phyloP scores from a whole-genome alignment of 2,797 vertebrate species.

The Molossus molossus region DNA sequence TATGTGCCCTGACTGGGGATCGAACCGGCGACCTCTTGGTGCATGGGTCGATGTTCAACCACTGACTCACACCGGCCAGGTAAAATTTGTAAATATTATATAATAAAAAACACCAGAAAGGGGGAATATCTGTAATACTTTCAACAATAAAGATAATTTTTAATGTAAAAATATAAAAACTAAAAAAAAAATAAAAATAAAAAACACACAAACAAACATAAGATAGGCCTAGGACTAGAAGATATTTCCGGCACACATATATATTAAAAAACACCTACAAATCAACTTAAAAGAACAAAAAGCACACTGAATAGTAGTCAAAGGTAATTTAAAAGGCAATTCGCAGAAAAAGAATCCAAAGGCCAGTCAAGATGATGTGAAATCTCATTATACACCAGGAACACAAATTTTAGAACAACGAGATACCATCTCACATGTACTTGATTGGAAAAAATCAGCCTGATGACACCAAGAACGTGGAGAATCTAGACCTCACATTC shows the following conservation, averaged over 20 bases:
- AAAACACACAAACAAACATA: background rate
- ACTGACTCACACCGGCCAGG: too few relatives aligned
- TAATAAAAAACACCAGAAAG: background rate
- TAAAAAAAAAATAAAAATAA: too few relatives aligned
- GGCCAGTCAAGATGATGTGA: background rate
- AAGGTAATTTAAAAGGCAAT: background rate
- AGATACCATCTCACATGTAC: background rate
- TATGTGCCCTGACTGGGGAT: too few relatives aligned
- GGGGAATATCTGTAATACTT: too few relatives aligned
- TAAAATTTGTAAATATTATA: background rate
- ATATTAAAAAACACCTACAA: background rate
- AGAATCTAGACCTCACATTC: background rate
- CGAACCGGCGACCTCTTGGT: too few relatives aligned
- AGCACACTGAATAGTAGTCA: background rate
- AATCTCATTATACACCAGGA: background rate
- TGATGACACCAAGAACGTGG: background rate
- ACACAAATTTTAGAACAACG: background rate
- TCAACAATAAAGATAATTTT: too few relatives aligned
- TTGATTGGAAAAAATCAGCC: background rate
- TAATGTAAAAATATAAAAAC: too few relatives aligned
- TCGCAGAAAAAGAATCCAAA: conserved; percentile 21
- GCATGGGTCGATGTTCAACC: too few relatives aligned
- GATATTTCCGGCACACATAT: background rate
- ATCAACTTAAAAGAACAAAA: conserved; percentile 7
- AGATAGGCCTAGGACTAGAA: background rate